Evolutionary conservation across 2,888 invertebrate genomes (phyloP), one percentile per base, ranked within the genome.

Genomic region (Microlaimidae sp.): DNA sequence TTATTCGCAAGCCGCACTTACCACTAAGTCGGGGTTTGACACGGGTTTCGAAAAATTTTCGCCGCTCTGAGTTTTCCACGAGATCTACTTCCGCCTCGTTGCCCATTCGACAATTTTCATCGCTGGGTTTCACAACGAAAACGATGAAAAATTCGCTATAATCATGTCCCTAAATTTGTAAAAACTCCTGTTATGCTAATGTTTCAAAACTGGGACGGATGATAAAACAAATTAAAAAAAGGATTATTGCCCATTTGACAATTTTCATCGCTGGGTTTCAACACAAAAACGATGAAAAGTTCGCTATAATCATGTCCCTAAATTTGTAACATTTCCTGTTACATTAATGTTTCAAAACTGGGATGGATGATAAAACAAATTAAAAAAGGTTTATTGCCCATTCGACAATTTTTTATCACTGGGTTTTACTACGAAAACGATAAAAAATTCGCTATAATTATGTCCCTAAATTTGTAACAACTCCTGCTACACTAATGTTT

Each of bases 281-380:
- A 80, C 47, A 82, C 80, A 64, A 85, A 78, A 5, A 85, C 83
- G 38, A 85, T 76, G 73, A 82, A 85, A 73, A 85, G 84, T 0
- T 61, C 58, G 1, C 58, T 48, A 57, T 64, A 69, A 47, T 63
- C 74, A 59, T 77, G 75, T 76, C 77, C 79, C 83, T 83, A 71
- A 3, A 76, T 74, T 49, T 41, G 19, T 19, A n/a, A 17, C 7
- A 42, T 13, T 3, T 19, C 13, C 13, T 23, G 38, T 19, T 19
- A 17, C 38, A 24, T 13, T 7, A 26, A 27, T 19, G 10, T 25
- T 40, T 24, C 5, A 10, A 46, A 50, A 38, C n/a, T n/a, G n/a
- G n/a, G n/a, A n/a, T n/a, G n/a, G n/a, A n/a, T n/a, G n/a, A n/a
- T n/a, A n/a, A n/a, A n/a, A n/a, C n/a, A n/a, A n/a, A n/a, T n/a